phyloP scores from a whole-genome alignment of 2,888 invertebrate genomes.

The Sarcophaga rosellei region DNA sequence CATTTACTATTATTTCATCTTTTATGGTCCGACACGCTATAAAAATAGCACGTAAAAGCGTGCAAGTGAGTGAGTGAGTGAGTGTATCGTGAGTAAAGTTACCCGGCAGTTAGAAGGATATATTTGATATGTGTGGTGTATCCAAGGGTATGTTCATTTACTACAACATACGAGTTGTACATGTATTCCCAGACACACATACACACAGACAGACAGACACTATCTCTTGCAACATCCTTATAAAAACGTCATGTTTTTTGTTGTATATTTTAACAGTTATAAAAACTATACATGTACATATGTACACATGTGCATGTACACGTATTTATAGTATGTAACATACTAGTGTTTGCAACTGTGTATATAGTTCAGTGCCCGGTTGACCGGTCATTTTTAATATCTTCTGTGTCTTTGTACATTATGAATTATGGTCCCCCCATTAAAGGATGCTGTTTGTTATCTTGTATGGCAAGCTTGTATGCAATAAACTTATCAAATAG shows the following conservation, averaged over 20 bases:
- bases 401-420: conserved; percentile 54
- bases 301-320: background rate
- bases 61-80: background rate
- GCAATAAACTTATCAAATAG: too few relatives aligned
- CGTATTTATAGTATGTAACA: background rate
- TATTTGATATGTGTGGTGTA: too few relatives aligned
- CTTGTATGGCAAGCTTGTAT: background rate
- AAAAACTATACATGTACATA: conserved; percentile 15
- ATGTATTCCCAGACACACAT: conserved; percentile 31
- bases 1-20: conserved; percentile 67
- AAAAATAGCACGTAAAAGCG: conserved; percentile 50
- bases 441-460: conserved; percentile 57
- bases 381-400: conserved; percentile 64
- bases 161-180: conserved; percentile 3
- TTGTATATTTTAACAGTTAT: conserved; percentile 37
- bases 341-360: background rate
- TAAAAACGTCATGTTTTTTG: conserved; percentile 32
- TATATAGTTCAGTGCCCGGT: conserved; percentile 38
- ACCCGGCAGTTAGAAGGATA: too few relatives aligned
- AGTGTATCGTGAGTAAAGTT: background rate
- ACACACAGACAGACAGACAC: background rate
- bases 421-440: conserved; percentile 57
- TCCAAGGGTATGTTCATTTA: background rate
- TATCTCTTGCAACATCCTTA: conserved; percentile 23
- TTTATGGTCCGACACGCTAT: conserved; percentile 51